Evolutionary conservation across 2,113 vertebrate genomes (phyloP).

Genomic region (Rhinoptilus africanus): DNA sequence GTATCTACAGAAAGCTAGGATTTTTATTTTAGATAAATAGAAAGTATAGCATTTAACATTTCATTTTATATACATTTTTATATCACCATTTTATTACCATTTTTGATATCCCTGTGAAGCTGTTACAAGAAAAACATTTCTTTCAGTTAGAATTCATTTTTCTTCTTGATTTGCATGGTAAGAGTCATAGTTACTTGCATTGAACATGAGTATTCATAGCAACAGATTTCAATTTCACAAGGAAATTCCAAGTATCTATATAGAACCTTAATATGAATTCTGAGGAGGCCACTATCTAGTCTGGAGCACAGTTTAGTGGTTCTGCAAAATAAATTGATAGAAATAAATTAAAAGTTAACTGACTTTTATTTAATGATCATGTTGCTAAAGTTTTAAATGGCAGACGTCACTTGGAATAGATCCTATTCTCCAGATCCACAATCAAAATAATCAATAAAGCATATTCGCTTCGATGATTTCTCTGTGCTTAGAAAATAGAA

Average conservation of each 20-base stretch:
- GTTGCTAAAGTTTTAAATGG: background rate
- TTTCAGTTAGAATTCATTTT: background rate
- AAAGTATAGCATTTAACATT: background rate
- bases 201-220: background rate
- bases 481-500: constrained; percentile 1
- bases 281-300: background rate
- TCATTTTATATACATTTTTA: background rate
- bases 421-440: background rate
- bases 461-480: background rate
- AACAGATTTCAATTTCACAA: background rate
- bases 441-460: constrained; percentile 22
- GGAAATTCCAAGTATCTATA: background rate
- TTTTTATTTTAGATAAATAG: constrained; percentile 13
- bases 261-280: background rate
- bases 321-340: background rate
- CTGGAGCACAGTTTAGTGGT: background rate
- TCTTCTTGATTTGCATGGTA: background rate
- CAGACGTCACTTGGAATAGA: constrained; percentile 22
- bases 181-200: constrained; percentile 28
- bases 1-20: background rate
- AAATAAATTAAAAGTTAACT: background rate
- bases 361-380: constrained; percentile 4
- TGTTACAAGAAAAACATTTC: background rate
- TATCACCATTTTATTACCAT: background rate
- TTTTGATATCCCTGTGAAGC: background rate